phyloP scores from a whole-genome alignment of 1,140 invertebrate species.

The Panagrolaimus sp. region DNA sequence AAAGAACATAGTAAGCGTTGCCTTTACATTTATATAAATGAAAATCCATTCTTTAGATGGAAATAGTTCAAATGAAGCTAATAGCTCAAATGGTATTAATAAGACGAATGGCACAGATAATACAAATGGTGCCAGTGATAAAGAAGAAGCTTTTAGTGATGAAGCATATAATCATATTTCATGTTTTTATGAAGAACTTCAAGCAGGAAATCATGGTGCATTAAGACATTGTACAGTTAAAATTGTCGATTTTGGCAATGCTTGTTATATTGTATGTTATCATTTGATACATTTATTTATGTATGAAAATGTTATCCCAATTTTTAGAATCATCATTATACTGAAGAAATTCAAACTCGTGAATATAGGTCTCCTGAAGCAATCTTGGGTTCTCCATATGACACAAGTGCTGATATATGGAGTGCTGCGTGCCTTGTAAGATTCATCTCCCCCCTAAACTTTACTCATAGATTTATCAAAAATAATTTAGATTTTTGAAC shows the following conservation, averaged over 20 bases:
- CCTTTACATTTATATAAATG: neutral
- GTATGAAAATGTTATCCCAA: slow-evolving; percentile 38
- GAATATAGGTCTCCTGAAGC: slow-evolving; percentile 96
- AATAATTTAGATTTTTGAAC: slow-evolving; percentile 78
- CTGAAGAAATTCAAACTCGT: slow-evolving; percentile 96
- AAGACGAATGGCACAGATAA: neutral
- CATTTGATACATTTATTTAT: slow-evolving; percentile 7
- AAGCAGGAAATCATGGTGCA: neutral
- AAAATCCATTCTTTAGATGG: neutral
- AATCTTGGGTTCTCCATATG: slow-evolving; percentile 83
- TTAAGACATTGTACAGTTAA: slow-evolving; percentile 57
- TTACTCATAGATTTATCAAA: no score
- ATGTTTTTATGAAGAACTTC: slow-evolving; percentile 7
- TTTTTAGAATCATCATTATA: slow-evolving; percentile 72
- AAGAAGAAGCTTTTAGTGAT: neutral
- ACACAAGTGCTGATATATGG: slow-evolving; percentile 92
- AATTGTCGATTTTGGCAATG: slow-evolving; percentile 92
- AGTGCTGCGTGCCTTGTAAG: slow-evolving; percentile 86
- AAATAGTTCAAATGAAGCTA: neutral
- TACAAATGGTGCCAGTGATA: neutral
- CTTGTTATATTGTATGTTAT: slow-evolving; percentile 87
- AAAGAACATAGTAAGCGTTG: neutral
- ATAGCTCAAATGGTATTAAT: neutral
- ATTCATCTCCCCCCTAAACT: no score
- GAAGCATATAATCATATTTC: slow-evolving; percentile 6